Evolutionary conservation across 2,888 invertebrate species (phyloP), one percentile per base, ranked within the genome.

Genomic region (Torymus texanus): DNA sequence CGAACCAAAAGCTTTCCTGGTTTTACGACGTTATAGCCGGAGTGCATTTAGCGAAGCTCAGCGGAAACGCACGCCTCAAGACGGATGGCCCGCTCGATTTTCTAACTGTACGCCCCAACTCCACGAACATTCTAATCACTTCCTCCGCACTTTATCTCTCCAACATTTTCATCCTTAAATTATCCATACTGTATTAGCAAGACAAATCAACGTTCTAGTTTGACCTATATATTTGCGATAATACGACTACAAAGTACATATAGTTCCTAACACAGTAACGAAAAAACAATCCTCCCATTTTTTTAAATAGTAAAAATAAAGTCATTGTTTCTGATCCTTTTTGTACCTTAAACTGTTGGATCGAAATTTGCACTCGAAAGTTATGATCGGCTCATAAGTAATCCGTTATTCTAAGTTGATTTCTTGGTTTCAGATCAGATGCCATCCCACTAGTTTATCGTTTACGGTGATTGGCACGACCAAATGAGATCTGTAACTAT

Each of bases 1-100:
- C 86, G 86, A 86, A 85, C 85, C 85, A 84, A 87, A 88, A 87
- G 88, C 87, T 85, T 87, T 85, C 80, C 84, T 83, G 84, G 85
- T 84, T 87, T 86, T 87, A 86, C 87, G 87, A 88, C 85, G 86
- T 87, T 88, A 86, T 87, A 86, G 72, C 62, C 51, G 14, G 51
- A 82, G 80, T 80, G 75, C 78, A 80, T 78, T 80, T 80, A 79
- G 71, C 71, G 50, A 62, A 13, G 59, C 56, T 79, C 81, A 79
- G 81, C 71, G 71, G 77, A 79, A 79, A 74, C 61, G 70, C 50
- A 81, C 75, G 75, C 67, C 72, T 78, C 72, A 18, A 72, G 63
- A 70, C 63, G 65, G 70, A 79, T 74, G 68, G 61, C 14, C 58
- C 53, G 41, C 53, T 62, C 61, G 68, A 62, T 75, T 53, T 29